Evolutionary conservation across 2,888 invertebrate species (phyloP), one percentile per base, ranked within the genome.

Genomic region (Drosophila basisetae): DNA sequence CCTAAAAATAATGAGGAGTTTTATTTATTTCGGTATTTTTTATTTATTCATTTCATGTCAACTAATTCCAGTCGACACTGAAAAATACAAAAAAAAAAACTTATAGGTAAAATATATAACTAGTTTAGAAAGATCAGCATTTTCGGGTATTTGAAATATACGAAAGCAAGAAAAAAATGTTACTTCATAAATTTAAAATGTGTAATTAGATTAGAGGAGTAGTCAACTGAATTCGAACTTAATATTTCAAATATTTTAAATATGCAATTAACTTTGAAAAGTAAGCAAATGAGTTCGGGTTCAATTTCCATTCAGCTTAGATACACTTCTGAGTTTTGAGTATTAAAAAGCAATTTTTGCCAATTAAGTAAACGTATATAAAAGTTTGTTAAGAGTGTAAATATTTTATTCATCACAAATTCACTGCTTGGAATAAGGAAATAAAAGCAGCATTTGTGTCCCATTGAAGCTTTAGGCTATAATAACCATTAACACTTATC

Each of bases 1-100:
- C 96, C 96, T 96, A 91, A 1, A 71, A 62, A 41, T 4, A 22
- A 58, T 31, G 0, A 10, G 0, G 2, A 11, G 5, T 6, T 30
- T 41, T 30, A 7, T n/a, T 41, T 30, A 41, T 13, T 7, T 25
- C 5, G 28, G 5, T 1, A 18, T 10, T 10, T 39, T 43, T 13
- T 0, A 43, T 43, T 13, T 22, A 10, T n/a, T 41, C 2, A n/a
- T n/a, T 41, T 18, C 9, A 18, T 18, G 18, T 18, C 2, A 41
- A 41, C 4, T 10, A n/a, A 41, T 10, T n/a, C n/a, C 10, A 10
- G 10, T 41, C 18, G 9, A 41, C 4, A n/a, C 4, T n/a, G 39
- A n/a, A 41, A n/a, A n/a, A 18, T 41, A 10, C 10, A 41, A n/a
- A 2, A n/a, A 10, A 18, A 13, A 2, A 4, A 39, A 18, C 4